Percentiles rank a stretch among this genome's conserved stretches.
Conservation (phyloP, 2,888 invertebrate species). For the Tuberolachnus salignus region DNA sequence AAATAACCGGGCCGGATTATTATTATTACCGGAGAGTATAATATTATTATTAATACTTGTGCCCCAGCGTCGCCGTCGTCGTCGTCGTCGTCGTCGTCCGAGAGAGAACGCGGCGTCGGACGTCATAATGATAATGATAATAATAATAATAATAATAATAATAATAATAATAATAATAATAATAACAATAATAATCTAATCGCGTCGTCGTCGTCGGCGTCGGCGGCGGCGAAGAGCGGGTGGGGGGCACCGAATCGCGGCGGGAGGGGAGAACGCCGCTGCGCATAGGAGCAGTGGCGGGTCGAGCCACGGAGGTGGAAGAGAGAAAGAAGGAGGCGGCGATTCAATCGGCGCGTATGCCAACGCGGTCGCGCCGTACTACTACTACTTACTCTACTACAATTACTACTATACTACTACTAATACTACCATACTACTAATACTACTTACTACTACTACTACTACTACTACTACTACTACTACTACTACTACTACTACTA, state of each 20-base stretch:
- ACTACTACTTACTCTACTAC: slow-evolving; percentile 26
- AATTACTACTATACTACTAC: slow-evolving; percentile 30
- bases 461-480: slow-evolving; percentile 23
- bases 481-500: slow-evolving; percentile 1
- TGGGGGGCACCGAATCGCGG: neutral
- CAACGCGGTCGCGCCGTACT: slow-evolving; percentile 43
- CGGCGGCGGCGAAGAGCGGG: neutral
- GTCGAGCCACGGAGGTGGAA: neutral
- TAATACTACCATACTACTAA: too few relatives aligned
- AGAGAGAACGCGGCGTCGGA: neutral
- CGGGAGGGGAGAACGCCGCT: neutral
- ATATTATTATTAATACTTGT: neutral
- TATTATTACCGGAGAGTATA: neutral
- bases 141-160: too few relatives aligned
- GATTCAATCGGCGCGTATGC: slow-evolving; percentile 52
- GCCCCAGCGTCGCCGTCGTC: neutral
- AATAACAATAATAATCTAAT: too few relatives aligned
- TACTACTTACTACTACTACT: slow-evolving; percentile 3
- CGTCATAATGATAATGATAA: too few relatives aligned
- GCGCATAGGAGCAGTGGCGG: neutral
- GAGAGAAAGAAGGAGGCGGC: slow-evolving; percentile 13
- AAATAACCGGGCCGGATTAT: neutral
- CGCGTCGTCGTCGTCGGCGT: too few relatives aligned
- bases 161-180: too few relatives aligned
- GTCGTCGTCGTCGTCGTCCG: neutral